Percentiles rank a stretch among this genome's conserved stretches.
phyloP scores from a whole-genome alignment of 1,140 invertebrate genomes.

The Drosophila insularis region DNA sequence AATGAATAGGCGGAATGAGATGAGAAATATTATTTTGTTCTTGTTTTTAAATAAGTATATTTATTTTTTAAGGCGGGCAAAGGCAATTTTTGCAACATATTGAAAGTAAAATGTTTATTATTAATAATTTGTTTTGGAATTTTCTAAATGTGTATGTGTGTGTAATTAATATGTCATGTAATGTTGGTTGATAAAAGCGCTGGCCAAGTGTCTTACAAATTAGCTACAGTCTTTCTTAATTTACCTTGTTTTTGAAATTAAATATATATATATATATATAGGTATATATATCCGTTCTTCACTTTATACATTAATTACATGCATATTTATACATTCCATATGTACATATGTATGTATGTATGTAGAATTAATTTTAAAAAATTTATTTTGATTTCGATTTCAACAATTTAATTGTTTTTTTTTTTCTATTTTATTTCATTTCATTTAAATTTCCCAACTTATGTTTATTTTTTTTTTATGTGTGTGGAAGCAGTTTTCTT shows the following conservation, averaged over 20 bases:
- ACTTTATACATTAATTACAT: constrained; percentile 35
- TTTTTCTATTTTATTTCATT: background rate
- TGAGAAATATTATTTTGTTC: background rate
- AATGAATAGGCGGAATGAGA: background rate
- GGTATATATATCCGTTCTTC: background rate
- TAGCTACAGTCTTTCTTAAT: constrained; percentile 79
- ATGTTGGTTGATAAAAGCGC: constrained; percentile 35
- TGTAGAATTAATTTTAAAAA: constrained; percentile 26
- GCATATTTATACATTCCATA: background rate
- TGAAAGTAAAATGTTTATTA: constrained; percentile 36
- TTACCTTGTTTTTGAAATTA: constrained; percentile 35
- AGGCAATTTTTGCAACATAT: constrained; percentile 4
- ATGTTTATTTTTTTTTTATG: constrained; percentile 11
- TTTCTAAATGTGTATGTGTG: background rate
- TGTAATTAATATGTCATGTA: constrained; percentile 26
- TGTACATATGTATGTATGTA: constrained; percentile 18
- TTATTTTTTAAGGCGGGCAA: background rate
- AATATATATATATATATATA: too few species aligned
- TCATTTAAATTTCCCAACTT: constrained; percentile 11
- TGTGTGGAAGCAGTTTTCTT: constrained; percentile 65
- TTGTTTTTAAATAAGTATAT: too few species aligned
- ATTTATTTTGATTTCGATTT: constrained; percentile 52
- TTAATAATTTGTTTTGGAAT: constrained; percentile 2
- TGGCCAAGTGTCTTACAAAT: constrained; percentile 62
- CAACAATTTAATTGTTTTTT: constrained; percentile 66